Evolutionary conservation across 2,888 invertebrate species (phyloP).

Genomic region (Apoderus coryli): DNA sequence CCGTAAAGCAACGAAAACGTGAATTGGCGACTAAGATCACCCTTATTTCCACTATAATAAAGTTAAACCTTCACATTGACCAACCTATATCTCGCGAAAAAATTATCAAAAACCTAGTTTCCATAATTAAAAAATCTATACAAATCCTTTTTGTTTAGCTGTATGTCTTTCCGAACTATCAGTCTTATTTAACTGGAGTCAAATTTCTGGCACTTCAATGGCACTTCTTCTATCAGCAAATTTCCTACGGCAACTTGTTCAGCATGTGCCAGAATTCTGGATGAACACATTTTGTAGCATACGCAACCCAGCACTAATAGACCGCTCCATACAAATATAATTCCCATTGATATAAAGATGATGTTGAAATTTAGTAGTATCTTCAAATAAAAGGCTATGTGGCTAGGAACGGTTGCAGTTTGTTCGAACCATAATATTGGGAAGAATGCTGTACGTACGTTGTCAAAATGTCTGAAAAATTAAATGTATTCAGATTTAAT

Average conservation of each 20-base stretch:
- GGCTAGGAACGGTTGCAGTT: constrained; percentile 42
- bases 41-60: too few relatives aligned
- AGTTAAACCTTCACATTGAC: too few relatives aligned
- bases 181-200: too few relatives aligned
- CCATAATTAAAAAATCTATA: too few relatives aligned
- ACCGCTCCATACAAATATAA: constrained; percentile 15
- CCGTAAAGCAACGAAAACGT: too few relatives aligned
- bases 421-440: constrained; percentile 73
- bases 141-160: too few relatives aligned
- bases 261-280: constrained; percentile 14
- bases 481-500: too few relatives aligned
- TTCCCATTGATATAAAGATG: constrained; percentile 20
- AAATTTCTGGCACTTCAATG: constrained; percentile 17
- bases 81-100: too few relatives aligned
- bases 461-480: constrained; percentile 46
- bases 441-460: constrained; percentile 52
- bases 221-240: constrained; percentile 16
- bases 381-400: constrained; percentile 40
- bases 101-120: too few relatives aligned
- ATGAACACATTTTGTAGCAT: constrained; percentile 17
- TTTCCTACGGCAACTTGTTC: neutral
- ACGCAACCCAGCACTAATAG: constrained; percentile 14
- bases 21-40: too few relatives aligned
- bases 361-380: constrained; percentile 36
- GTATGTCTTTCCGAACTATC: too few relatives aligned